Conservation (phyloP, 2,797 vertebrate genomes). For the Syngnathus acus region DNA sequence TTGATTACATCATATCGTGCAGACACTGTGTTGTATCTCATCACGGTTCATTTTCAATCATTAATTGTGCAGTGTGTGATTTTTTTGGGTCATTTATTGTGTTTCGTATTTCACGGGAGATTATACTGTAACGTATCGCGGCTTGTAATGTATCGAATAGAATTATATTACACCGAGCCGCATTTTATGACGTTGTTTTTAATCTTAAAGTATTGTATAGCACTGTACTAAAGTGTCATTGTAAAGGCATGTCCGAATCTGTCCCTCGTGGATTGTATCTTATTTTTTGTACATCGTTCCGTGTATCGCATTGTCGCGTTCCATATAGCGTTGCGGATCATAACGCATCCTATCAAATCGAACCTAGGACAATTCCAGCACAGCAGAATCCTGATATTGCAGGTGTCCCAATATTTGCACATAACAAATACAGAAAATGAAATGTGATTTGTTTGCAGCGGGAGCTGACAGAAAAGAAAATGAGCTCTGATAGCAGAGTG, state of each 20-base stretch:
- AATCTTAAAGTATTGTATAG: too few relatives aligned
- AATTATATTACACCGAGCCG: too few relatives aligned
- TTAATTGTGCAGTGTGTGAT: not conserved
- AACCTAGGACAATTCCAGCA: not conserved
- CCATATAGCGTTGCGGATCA: not conserved
- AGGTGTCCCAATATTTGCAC: not conserved
- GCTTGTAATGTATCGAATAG: not conserved
- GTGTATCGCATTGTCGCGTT: not conserved
- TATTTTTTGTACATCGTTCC: not conserved
- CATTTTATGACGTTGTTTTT: too few relatives aligned
- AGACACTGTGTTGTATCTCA: not conserved
- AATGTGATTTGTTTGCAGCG: not conserved
- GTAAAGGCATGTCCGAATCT: too few relatives aligned
- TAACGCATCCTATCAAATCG: not conserved
- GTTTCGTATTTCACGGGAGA: not conserved
- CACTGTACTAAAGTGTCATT: too few relatives aligned
- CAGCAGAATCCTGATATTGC: not conserved
- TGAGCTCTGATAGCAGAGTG: slow-evolving; percentile 11
- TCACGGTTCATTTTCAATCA: not conserved
- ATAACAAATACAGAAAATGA: not conserved
- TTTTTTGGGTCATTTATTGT: too few relatives aligned
- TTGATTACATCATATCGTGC: not conserved
- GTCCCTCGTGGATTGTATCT: too few relatives aligned
- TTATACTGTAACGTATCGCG: not conserved
- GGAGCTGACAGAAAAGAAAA: slow-evolving; percentile 10